Conservation (phyloP, 2,113 vertebrate species). For the Patagioenas fasciata region DNA sequence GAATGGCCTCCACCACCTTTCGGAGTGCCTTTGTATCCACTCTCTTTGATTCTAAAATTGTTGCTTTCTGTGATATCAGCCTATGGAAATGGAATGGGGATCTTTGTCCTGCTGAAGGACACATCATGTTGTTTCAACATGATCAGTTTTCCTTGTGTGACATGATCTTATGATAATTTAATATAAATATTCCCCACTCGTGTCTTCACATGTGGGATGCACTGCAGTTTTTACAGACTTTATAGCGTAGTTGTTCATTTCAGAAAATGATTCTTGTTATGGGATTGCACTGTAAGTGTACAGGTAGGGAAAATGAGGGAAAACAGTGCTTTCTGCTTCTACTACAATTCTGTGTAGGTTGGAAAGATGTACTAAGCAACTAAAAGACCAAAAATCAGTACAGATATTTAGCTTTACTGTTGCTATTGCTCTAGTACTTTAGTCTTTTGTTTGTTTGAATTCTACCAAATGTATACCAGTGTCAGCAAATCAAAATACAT, state of each 20-base stretch:
- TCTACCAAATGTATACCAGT: not conserved
- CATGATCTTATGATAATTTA: not conserved
- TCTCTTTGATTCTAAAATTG: not conserved
- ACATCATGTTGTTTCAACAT: not conserved
- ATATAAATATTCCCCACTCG: not conserved
- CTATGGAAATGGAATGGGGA: not conserved
- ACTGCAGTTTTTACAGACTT: not conserved
- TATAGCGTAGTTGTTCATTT: not conserved
- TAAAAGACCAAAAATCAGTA: not conserved
- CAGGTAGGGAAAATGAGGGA: not conserved
- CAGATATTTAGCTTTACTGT: not conserved
- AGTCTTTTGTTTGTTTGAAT: not conserved
- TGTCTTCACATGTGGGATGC: not conserved
- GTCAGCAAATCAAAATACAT: not conserved
- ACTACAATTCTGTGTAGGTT: not conserved
- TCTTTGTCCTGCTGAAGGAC: not conserved
- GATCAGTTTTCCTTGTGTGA: not conserved
- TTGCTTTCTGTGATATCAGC: not conserved
- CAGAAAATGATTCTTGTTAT: not conserved
- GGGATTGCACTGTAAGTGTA: not conserved
- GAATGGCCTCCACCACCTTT: not conserved
- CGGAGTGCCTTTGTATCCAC: not conserved
- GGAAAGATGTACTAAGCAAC: not conserved
- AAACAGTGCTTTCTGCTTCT: not conserved
- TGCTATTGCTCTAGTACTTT: not conserved